These are phyloP conservation scores for Platycnemis pennipes DNA, from an alignment of 2,888 invertebrate genomes.

Conservation along the genomic window DNA sequence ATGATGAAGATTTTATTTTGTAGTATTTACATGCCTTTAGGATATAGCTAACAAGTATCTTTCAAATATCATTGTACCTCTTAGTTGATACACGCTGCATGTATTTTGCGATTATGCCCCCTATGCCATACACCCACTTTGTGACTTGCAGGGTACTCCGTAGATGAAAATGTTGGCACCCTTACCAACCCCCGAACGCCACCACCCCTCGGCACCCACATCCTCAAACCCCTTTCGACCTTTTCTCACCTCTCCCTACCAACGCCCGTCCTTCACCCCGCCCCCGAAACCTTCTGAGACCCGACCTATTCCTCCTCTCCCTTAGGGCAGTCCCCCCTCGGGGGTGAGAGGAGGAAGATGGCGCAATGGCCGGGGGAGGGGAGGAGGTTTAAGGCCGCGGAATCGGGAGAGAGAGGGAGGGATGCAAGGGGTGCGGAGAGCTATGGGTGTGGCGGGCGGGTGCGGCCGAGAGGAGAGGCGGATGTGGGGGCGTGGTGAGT, in stretches of 20 bases:
- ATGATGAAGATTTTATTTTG: too few relatives aligned
- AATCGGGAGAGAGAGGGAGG: background rate
- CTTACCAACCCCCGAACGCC: too few relatives aligned
- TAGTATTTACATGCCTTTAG: too few relatives aligned
- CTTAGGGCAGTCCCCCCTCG: background rate
- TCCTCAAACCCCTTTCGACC: background rate
- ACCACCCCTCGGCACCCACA: background rate
- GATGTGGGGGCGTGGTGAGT: background rate
- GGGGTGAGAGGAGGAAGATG: background rate
- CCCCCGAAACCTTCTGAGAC: background rate
- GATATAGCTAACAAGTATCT: too few relatives aligned
- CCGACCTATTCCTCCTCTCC: background rate
- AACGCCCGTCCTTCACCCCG: background rate
- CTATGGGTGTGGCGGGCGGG: background rate
- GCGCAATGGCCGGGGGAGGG: too few relatives aligned
- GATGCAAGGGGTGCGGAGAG: background rate
- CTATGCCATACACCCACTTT: too few relatives aligned
- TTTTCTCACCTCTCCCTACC: background rate
- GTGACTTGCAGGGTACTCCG: too few relatives aligned
- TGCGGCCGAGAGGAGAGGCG: background rate
- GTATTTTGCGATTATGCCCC: too few relatives aligned
- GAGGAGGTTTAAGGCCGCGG: too few relatives aligned
- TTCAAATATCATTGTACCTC: too few relatives aligned
- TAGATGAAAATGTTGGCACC: too few relatives aligned
- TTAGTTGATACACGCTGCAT: too few relatives aligned